A percentile compares a stretch with the other conserved stretches of the same genome.
phyloP scores from a whole-genome alignment of 2,888 invertebrate species.

The Allophyes oxyacanthae region DNA sequence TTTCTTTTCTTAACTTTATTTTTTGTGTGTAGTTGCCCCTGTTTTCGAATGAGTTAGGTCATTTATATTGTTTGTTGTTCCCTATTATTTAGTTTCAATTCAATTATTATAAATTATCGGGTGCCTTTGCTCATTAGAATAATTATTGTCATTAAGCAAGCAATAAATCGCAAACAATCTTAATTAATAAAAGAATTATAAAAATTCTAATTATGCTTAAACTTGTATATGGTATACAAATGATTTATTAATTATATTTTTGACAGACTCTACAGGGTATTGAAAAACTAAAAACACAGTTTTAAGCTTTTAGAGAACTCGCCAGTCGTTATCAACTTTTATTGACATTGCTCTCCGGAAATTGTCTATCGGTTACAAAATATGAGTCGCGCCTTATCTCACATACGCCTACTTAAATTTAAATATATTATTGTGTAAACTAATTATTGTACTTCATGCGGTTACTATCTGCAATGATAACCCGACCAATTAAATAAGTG shows the following conservation, averaged over 20 bases:
- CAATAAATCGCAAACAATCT: too few relatives aligned
- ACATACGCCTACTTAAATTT: conserved; percentile 32
- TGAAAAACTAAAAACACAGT: not conserved
- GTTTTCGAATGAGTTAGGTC: too few relatives aligned
- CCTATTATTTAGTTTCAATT: conserved; percentile 39
- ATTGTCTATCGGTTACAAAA: conserved; percentile 41
- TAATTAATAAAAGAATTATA: not conserved
- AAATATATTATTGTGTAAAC: conserved; percentile 37
- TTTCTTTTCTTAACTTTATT: too few relatives aligned
- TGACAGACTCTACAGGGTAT: too few relatives aligned
- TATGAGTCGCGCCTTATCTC: conserved; percentile 36
- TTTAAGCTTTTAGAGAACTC: conserved; percentile 21
- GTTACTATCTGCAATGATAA: conserved; percentile 39
- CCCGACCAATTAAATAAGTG: conserved; percentile 18
- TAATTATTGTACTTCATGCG: conserved; percentile 40
- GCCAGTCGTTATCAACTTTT: conserved; percentile 45
- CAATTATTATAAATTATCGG: conserved; percentile 23
- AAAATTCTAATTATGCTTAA: not conserved
- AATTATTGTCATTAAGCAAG: conserved; percentile 22
- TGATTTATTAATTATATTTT: too few relatives aligned
- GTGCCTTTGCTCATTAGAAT: conserved; percentile 35
- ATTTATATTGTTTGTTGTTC: too few relatives aligned
- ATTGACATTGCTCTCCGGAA: conserved; percentile 37
- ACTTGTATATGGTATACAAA: too few relatives aligned
- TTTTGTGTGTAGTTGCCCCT: too few relatives aligned